phyloP scores from a whole-genome alignment of 2,113 vertebrate species.

The Epinephelus fuscoguttatus region DNA sequence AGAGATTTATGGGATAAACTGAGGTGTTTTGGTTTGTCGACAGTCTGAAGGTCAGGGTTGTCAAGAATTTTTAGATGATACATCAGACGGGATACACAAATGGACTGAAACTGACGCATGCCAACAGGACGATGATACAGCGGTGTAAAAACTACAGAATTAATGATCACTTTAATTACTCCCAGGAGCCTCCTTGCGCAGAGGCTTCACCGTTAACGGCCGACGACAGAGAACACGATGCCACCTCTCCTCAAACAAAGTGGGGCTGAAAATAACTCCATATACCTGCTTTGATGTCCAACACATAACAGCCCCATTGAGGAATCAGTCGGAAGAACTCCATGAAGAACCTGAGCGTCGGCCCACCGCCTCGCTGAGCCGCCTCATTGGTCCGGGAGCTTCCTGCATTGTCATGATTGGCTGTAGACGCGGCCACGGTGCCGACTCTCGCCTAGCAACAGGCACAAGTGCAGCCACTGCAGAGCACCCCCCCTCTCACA shows the following conservation, averaged over 20 bases:
- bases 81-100: neutral
- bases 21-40: neutral
- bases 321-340: slow-evolving; percentile 28
- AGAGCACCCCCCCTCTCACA: slow-evolving; percentile 1
- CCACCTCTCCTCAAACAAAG: neutral
- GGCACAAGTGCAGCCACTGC: slow-evolving; percentile 55
- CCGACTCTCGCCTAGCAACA: slow-evolving; percentile 78
- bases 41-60: neutral
- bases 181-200: neutral
- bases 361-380: slow-evolving; percentile 28
- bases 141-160: neutral
- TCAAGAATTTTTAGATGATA: neutral
- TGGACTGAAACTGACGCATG: neutral
- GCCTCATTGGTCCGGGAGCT: slow-evolving; percentile 56
- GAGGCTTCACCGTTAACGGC: neutral
- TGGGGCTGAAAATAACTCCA: slow-evolving; percentile 27
- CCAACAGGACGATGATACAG: neutral
- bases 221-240: neutral
- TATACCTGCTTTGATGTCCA: slow-evolving; percentile 56
- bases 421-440: slow-evolving; percentile 35
- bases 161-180: slow-evolving; percentile 23
- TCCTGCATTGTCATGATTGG: slow-evolving; percentile 54
- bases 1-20: neutral
- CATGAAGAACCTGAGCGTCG: slow-evolving; percentile 35
- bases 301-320: slow-evolving; percentile 46